Base-by-base conservation (phyloP, 2,113 vertebrate genomes). In the Nothobranchius furzeri region DNA sequence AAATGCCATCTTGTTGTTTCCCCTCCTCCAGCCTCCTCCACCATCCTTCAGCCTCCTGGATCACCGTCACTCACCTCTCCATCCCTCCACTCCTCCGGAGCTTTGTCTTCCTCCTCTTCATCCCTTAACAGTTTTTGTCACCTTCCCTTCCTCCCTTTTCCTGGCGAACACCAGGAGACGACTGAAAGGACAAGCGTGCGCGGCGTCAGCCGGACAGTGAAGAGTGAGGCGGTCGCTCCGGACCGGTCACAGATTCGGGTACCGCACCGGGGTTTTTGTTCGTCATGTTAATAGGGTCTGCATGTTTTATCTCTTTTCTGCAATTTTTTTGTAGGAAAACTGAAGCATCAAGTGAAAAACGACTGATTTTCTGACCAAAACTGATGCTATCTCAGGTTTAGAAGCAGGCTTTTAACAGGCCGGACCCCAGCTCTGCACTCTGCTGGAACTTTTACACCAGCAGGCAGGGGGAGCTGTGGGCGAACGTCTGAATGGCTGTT, bases 31-130 rank as follows among this genome's bases (percentile, higher is more conserved):
- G 90, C 45, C 17, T 10, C 61, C n/a, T 75, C 75, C 1, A 69
- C 82, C 57, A 48, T 76, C 42, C 64, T 81, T 9, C 88, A 88
- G 60, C 76, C 81, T 7, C 81, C 87, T 17, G 75, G 79, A 13
- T 20, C 64, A 0, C 9, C 70, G 1, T 55, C 74, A 35, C 54
- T 71, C 17, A 2, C 51, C 0, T 53, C 83, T 2, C 15, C 50
- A 2, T 56, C 77, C 7, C 11, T 76, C 49, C 72, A 57, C 53
- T 51, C 65, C 3, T 53, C 76, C 54, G 72, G 46, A 49, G 1
- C 60, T 1, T 49, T 61, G 37, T 55, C 64, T 62, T 15, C 66
- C 59, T 55, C 75, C 49, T 0, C 40, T 43, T 40, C 63, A 9
- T 70, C 76, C 35, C 12, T 70, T 2, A 52, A 49, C 54, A 1